Conservation (phyloP, 1,140 invertebrate genomes). For the Solenopsis invicta region DNA sequence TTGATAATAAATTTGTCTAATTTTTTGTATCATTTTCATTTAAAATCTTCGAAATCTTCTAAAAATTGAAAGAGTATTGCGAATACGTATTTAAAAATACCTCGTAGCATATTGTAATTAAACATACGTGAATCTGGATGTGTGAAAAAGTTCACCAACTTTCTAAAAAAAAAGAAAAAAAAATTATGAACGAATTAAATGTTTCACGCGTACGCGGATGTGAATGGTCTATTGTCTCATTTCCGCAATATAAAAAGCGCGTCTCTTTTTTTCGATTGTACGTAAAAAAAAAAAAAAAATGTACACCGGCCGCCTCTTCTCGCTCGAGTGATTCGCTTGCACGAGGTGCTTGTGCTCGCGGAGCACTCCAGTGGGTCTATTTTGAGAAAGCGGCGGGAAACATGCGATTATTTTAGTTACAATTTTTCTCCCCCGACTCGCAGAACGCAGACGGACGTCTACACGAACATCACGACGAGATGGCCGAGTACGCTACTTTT, state of each 20-base stretch:
- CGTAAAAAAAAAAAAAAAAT: conserved; percentile 30
- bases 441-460: conserved; percentile 64
- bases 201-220: background rate
- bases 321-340: conserved; percentile 47
- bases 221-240: background rate
- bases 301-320: background rate
- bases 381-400: conserved; percentile 75
- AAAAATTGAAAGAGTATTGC: background rate
- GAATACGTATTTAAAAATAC: background rate
- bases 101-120: background rate
- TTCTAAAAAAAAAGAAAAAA: background rate
- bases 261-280: background rate
- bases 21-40: background rate
- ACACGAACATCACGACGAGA: conserved; percentile 69
- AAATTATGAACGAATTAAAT: background rate
- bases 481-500: conserved; percentile 75
- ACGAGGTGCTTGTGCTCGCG: conserved; percentile 52
- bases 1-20: background rate
- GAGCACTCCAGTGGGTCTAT: conserved; percentile 79
- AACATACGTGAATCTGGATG: too few species aligned
- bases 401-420: conserved; percentile 80
- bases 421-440: conserved; percentile 79
- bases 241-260: background rate
- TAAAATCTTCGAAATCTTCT: background rate
- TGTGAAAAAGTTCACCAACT: background rate